These are phyloP conservation scores for Argynnis bischoffii DNA, from an alignment of 2,888 invertebrate genomes.

Conservation along the genomic window DNA sequence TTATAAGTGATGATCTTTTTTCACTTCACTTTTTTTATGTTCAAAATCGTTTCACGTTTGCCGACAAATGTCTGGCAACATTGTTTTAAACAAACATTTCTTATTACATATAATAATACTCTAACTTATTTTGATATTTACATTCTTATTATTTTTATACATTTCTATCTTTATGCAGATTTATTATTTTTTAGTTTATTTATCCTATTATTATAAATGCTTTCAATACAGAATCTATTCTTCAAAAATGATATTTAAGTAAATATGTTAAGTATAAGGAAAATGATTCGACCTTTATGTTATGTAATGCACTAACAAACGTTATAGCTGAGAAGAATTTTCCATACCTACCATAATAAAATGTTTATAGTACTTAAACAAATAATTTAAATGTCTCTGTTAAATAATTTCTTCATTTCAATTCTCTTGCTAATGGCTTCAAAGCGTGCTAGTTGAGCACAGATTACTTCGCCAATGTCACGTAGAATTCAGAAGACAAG, in stretches of 20 bases:
- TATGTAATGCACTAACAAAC: constrained; percentile 6
- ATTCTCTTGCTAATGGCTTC: too few species aligned
- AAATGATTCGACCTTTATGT: constrained; percentile 3
- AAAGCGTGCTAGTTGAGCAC: too few species aligned
- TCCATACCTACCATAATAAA: not conserved
- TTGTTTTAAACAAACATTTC: not conserved
- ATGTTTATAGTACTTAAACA: too few species aligned
- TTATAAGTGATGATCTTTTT: not conserved
- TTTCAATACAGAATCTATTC: not conserved
- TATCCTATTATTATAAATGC: too few species aligned
- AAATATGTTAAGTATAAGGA: constrained; percentile 3
- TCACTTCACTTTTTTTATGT: not conserved
- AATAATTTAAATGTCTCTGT: too few species aligned
- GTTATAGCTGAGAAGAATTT: constrained; percentile 5
- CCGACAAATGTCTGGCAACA: too few species aligned
- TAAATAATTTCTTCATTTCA: too few species aligned
- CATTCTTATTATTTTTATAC: not conserved
- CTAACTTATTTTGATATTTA: not conserved
- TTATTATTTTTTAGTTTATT: too few species aligned
- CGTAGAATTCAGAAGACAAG: too few species aligned
- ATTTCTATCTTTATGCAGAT: not conserved
- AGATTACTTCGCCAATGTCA: too few species aligned
- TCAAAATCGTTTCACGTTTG: not conserved
- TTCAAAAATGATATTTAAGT: not conserved
- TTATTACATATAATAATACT: not conserved